Percentiles rank a stretch among this genome's conserved stretches.
These are phyloP conservation scores for Diarsia mendica DNA, from an alignment of 2,888 invertebrate species.

Conservation along the genomic window DNA sequence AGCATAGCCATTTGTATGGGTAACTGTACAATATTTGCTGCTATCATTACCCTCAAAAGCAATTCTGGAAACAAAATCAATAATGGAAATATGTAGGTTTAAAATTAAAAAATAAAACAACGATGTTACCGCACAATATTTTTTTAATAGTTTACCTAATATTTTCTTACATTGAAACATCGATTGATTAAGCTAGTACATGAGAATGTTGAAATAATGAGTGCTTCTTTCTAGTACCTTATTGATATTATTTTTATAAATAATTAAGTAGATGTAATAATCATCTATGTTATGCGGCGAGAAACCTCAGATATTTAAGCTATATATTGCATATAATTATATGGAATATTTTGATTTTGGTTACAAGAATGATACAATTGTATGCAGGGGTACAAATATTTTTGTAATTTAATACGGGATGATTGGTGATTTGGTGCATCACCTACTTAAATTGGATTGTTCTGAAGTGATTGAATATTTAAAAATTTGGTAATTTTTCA, in stretches of 20 bases:
- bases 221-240: neutral
- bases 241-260: neutral
- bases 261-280: neutral
- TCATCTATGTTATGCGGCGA: neutral
- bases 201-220: conserved; percentile 1
- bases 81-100: neutral
- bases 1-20: too few relatives aligned
- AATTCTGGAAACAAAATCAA: neutral
- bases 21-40: neutral
- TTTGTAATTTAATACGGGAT: neutral
- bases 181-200: conserved; percentile 19
- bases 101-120: conserved; percentile 39
- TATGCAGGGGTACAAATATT: neutral
- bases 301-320: too few relatives aligned
- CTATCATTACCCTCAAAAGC: neutral
- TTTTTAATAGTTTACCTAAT: conserved; percentile 33
- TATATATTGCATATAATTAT: neutral
- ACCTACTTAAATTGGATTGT: neutral
- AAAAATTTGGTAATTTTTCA: neutral
- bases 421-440: neutral
- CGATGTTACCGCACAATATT: conserved; percentile 30
- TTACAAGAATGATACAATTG: neutral
- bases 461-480: neutral
- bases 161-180: conserved; percentile 29
- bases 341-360: neutral